These are phyloP conservation scores for Boloria selene DNA, from an alignment of 2,888 invertebrate species.

Conservation along the genomic window DNA sequence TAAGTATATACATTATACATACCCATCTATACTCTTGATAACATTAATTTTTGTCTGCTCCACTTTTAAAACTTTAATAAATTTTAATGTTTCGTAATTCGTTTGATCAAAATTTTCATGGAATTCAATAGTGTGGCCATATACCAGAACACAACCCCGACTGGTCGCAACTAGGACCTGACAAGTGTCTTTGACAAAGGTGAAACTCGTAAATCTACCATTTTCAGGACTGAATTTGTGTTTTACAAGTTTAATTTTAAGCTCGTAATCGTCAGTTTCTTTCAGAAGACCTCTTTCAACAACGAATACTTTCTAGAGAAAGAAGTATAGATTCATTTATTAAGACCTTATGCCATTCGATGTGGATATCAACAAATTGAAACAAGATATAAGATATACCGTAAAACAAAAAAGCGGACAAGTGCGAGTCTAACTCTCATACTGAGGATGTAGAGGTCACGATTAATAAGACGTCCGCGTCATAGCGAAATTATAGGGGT, in stretches of 20 bases:
- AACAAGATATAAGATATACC: too few species aligned
- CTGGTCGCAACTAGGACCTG: conserved; percentile 77
- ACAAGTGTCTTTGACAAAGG: conserved; percentile 73
- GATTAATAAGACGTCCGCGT: too few species aligned
- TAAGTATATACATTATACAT: conserved; percentile 38
- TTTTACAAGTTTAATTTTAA: conserved; percentile 55
- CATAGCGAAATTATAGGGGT: too few species aligned
- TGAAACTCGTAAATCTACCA: conserved; percentile 76
- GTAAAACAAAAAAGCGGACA: too few species aligned
- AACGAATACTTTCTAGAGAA: conserved; percentile 59
- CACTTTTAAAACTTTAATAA: conserved; percentile 75
- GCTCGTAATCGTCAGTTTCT: conserved; percentile 62
- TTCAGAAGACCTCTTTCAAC: conserved; percentile 60
- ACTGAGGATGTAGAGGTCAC: too few species aligned
- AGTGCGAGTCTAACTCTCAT: too few species aligned
- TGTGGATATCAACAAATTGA: neutral
- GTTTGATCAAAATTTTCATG: conserved; percentile 50
- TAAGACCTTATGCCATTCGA: neutral
- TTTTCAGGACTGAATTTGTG: conserved; percentile 53
- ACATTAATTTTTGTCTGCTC: conserved; percentile 67
- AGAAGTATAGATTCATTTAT: neutral
- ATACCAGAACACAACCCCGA: conserved; percentile 76
- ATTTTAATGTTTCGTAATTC: conserved; percentile 65
- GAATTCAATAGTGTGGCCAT: conserved; percentile 74
- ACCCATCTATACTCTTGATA: conserved; percentile 79